Base-by-base conservation (phyloP, 2,113 vertebrate species). In the Brachypteracias leptosomus region DNA sequence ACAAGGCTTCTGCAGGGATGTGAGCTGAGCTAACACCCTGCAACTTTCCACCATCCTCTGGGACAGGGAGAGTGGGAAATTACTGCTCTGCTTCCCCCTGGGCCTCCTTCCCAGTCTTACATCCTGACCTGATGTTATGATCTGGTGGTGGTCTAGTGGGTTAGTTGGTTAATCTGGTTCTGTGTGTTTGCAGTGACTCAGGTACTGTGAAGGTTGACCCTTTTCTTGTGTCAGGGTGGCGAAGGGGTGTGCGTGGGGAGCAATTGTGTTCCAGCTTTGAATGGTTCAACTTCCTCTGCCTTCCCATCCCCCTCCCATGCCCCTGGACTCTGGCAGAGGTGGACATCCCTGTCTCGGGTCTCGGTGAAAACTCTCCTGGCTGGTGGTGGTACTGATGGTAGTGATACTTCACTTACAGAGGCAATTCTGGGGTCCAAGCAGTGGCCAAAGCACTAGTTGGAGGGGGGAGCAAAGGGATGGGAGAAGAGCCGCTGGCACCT, bases 401-500 rank as follows among this genome's bases (percentile, higher is more conserved):
- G 78, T 5, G 66, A 78, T 89, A 62, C 54, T 44, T 88, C 68
- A 35, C 31, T 86, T 63, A 40, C 20, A 63, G 73, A 73, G 74
- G 67, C 54, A 72, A 38, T 26, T 8, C 13, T 13, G 22, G 46
- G 57, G n/a, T 40, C 29, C 8, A 6, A 54, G 57, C 70, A 93
- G 85, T 3, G 1, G 73, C 58, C 66, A 88, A 49, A 92, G 67
- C 44, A 73, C 57, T 83, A 79, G 51, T 78, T 58, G 75, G 6
- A 33, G 85, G 97, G 16, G 97, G n/a, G n/a, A 98, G 78, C 97
- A 97, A 6, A 98, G 96, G 22, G 93, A 93, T 76, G 33, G 97
- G 97, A 38, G 96, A 98, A 26, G 98, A 98, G 77, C 95, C 97
- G 68, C 97, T 98, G 90, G 89, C 96, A 17, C 97, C 36, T 93